Evolutionary conservation across 2,797 vertebrate genomes (phyloP).

Genomic region (Apogon talboti): DNA sequence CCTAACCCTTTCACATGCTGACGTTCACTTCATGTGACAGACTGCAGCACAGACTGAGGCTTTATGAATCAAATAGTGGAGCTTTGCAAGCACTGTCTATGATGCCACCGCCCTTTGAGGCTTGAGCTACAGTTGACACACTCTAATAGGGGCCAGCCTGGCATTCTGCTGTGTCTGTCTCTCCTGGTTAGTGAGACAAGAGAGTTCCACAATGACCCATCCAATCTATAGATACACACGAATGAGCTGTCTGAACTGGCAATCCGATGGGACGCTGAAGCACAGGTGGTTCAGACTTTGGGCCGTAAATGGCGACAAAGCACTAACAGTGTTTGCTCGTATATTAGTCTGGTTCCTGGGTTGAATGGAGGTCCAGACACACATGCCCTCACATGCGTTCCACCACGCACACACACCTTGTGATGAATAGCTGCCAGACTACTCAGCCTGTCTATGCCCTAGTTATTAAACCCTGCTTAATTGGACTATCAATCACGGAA

Average conservation of each 20-base stretch:
- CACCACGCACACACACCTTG: slow-evolving; percentile 45
- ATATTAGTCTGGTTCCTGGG: slow-evolving; percentile 60
- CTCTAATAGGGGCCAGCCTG: slow-evolving; percentile 56
- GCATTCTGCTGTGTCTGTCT: slow-evolving; percentile 46
- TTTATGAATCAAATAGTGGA: slow-evolving; percentile 38
- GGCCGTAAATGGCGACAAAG: slow-evolving; percentile 36
- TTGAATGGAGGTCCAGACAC: slow-evolving; percentile 48
- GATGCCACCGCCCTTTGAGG: slow-evolving; percentile 49
- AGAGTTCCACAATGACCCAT: slow-evolving; percentile 31
- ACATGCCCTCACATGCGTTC: slow-evolving; percentile 41
- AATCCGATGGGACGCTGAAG: slow-evolving; percentile 34
- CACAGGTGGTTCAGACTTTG: slow-evolving; percentile 43
- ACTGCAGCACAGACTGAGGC: slow-evolving; percentile 38
- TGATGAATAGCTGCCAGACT: slow-evolving; percentile 79
- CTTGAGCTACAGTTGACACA: slow-evolving; percentile 48
- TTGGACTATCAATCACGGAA: slow-evolving; percentile 82
- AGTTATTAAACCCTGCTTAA: slow-evolving; percentile 83
- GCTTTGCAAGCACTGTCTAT: slow-evolving; percentile 43
- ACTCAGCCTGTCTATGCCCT: slow-evolving; percentile 72
- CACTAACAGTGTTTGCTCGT: slow-evolving; percentile 58
- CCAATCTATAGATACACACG: slow-evolving; percentile 41
- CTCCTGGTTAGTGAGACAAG: slow-evolving; percentile 53
- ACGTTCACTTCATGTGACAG: slow-evolving; percentile 59
- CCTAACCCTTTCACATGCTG: slow-evolving; percentile 45
- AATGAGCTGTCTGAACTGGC: slow-evolving; percentile 13